Evolutionary conservation across 2,113 vertebrate species (phyloP), one percentile per base, ranked within the genome.

Genomic region (Hydropotes inermis): DNA sequence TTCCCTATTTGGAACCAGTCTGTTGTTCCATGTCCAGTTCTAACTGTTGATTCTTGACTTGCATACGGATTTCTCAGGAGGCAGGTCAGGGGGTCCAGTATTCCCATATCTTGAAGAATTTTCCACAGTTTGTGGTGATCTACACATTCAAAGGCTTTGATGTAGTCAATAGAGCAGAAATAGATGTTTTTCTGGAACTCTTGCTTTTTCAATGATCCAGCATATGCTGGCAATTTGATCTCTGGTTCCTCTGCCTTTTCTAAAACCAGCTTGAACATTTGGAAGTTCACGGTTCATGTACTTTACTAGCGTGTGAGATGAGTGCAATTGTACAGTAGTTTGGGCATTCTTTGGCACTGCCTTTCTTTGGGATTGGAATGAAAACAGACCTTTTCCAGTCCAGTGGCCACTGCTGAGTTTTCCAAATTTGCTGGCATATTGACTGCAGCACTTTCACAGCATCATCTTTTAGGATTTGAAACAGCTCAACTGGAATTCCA

Each of bases 201-300:
- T 36, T 70, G n/a, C n/a, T 70, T 23, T 70, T 70, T 36, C 21
- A 19, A 70, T 70, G n/a, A 36, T 23, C n/a, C n/a, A 23, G 9
- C 0, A 0, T 19, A 70, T 70, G 67, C 36, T 23, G 67, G n/a
- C n/a, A 23, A 70, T 70, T 70, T 70, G 19, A 39, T 36, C 67
- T 70, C n/a, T 70, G 9, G n/a, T 23, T 70, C n/a, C 67, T 36
- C 67, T 70, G 67, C 67, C 67, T 70, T 39, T 57, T 57, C 55
- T 57, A 57, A 57, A 57, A 57, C 23, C 23, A 57, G 23, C 23
- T 4, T 10, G 55, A 57, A 57, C 23, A 57, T 25, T 0, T 57
- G 9, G 23, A 57, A 57, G 55, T 57, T 25, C 23, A 25, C 3
- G 3, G 23, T 57, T 57, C 3, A 25, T 0, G 23, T 57, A 57